Percentiles rank a stretch among this genome's conserved stretches.
phyloP scores from a whole-genome alignment of 2,888 invertebrate species.

The Nemotelus nigrinus region DNA sequence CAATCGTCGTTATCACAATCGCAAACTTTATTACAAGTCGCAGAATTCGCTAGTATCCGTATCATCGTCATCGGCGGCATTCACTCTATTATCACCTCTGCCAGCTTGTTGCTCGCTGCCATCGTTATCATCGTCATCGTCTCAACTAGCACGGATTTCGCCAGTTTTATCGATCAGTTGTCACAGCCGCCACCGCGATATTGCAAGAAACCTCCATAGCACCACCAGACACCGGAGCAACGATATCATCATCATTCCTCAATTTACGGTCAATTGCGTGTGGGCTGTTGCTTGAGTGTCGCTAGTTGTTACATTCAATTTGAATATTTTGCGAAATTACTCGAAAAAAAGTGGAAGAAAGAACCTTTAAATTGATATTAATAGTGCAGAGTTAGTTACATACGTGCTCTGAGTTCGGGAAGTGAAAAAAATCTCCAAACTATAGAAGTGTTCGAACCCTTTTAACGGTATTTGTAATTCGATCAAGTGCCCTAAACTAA shows the following conservation, averaged over 20 bases:
- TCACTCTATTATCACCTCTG: neutral
- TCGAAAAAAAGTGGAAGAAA: too few species aligned
- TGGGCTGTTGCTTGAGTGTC: constrained; percentile 18
- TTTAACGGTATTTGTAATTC: too few species aligned
- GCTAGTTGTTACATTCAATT: constrained; percentile 34
- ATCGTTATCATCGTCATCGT: neutral
- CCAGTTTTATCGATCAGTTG: constrained; percentile 35
- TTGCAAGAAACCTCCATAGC: constrained; percentile 15
- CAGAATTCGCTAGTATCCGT: neutral
- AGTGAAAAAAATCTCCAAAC: too few species aligned
- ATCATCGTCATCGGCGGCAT: neutral
- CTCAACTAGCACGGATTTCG: constrained; percentile 21
- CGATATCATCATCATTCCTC: constrained; percentile 11
- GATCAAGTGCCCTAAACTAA: too few species aligned
- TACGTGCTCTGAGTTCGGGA: too few species aligned
- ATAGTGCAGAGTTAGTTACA: too few species aligned
- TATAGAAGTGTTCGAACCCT: too few species aligned
- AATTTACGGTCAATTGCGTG: constrained; percentile 35
- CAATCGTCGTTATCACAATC: constrained; percentile 26
- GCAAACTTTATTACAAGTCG: constrained; percentile 34
- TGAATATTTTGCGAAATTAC: constrained; percentile 31
- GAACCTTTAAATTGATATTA: too few species aligned
- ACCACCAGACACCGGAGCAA: neutral
- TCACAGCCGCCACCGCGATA: constrained; percentile 14
- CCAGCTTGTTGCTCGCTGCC: neutral